Conservation (phyloP, 2,888 invertebrate genomes). For the Tholera decimalis region DNA sequence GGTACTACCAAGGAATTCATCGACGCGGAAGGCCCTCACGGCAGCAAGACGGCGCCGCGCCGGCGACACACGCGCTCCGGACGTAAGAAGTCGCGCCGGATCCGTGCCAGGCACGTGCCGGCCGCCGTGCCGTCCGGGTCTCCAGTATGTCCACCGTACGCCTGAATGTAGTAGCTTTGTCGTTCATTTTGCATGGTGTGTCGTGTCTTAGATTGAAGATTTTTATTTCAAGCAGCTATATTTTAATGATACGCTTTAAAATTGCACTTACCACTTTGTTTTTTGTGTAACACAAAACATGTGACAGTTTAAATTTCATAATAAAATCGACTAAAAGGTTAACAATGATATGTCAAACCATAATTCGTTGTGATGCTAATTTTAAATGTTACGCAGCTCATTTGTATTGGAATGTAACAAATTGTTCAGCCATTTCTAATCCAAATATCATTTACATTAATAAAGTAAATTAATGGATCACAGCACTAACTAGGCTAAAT, state of each 20-base stretch:
- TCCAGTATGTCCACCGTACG: constrained; percentile 61
- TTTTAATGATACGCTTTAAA: not conserved
- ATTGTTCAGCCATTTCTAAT: not conserved
- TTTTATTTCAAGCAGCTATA: not conserved
- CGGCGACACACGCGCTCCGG: constrained; percentile 84
- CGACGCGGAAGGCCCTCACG: constrained; percentile 3
- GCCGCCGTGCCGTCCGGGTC: constrained; percentile 24
- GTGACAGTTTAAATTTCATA: not conserved
- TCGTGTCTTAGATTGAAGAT: not conserved
- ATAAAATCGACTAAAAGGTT: not conserved
- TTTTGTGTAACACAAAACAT: not conserved
- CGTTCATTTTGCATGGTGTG: constrained; percentile 44
- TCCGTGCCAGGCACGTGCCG: constrained; percentile 64
- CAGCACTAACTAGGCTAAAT: not conserved
- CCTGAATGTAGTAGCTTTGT: constrained; percentile 18
- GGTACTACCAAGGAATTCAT: constrained; percentile 45
- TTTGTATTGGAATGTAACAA: not conserved
- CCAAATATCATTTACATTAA: not conserved
- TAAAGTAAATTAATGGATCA: not conserved
- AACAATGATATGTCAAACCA: not conserved
- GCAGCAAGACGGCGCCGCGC: constrained; percentile 70
- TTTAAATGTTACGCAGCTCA: not conserved
- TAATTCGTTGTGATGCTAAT: not conserved
- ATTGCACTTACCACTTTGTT: too few relatives aligned
- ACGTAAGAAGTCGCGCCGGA: constrained; percentile 78